Percentiles rank a stretch among this genome's conserved stretches.
These are phyloP conservation scores for Drosophila ogumai DNA, from an alignment of 1,140 invertebrate species.

Conservation along the genomic window DNA sequence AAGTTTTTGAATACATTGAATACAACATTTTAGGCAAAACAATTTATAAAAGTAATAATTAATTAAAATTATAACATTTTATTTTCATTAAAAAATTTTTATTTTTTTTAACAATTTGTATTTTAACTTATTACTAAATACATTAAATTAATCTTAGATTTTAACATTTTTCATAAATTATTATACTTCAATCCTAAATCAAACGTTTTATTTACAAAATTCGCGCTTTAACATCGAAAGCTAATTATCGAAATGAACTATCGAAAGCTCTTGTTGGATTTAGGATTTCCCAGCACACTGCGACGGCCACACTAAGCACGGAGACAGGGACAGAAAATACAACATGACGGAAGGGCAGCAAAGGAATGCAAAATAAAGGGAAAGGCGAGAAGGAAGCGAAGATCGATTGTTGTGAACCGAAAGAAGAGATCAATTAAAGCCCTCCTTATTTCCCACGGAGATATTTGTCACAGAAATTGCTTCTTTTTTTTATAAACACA, in stretches of 20 bases:
- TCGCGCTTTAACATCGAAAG: too few relatives aligned
- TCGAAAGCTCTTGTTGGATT: not conserved
- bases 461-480: conserved; percentile 52
- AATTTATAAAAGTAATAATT: too few relatives aligned
- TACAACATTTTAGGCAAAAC: too few relatives aligned
- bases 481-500: conserved; percentile 36
- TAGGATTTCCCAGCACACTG: not conserved
- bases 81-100: too few relatives aligned
- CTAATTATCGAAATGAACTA: not conserved
- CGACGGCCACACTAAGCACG: conserved; percentile 7
- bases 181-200: too few relatives aligned
- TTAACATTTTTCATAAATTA: too few relatives aligned
- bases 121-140: too few relatives aligned
- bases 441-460: conserved; percentile 39
- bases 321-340: conserved; percentile 15
- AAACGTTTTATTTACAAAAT: too few relatives aligned
- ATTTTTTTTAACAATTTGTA: too few relatives aligned
- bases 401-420: conserved; percentile 8
- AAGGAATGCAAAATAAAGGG: conserved; percentile 32
- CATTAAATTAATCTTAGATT: too few relatives aligned
- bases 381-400: conserved; percentile 1
- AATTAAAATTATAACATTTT: too few relatives aligned
- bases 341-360: conserved; percentile 25
- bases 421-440: conserved; percentile 21
- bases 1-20: too few relatives aligned